A percentile compares a stretch with the other conserved stretches of the same genome.
These are phyloP conservation scores for Drosophila subobscura DNA, from an alignment of 1,140 invertebrate genomes.

Conservation along the genomic window DNA sequence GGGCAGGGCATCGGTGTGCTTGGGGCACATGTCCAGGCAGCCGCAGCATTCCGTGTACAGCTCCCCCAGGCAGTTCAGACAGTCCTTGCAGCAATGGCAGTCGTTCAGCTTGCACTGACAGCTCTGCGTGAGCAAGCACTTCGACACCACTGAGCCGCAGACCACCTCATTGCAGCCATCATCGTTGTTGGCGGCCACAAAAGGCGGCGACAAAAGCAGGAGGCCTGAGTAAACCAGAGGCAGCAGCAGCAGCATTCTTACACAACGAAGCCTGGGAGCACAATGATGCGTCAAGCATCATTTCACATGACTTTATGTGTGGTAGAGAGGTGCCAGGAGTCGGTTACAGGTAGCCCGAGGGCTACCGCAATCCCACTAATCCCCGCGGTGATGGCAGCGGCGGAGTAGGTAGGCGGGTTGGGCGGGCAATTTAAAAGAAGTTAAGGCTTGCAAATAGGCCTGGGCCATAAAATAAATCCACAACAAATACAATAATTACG, in stretches of 20 bases:
- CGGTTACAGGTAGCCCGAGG: conserved; percentile 16
- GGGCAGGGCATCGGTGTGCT: conserved; percentile 89
- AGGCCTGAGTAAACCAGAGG: conserved; percentile 1
- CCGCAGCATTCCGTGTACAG: conserved; percentile 97
- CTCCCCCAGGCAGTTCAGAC: conserved; percentile 93
- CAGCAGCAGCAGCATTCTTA: conserved; percentile 21
- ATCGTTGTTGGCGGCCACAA: conserved; percentile 22
- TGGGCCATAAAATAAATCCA: conserved; percentile 8
- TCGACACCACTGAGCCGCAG: conserved; percentile 92
- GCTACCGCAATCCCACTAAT: background rate
- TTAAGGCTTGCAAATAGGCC: conserved; percentile 26
- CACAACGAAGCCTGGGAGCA: background rate
- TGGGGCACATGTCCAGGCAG: conserved; percentile 95
- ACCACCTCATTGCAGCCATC: conserved; percentile 80
- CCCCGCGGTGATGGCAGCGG: conserved; percentile 18
- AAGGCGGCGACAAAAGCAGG: background rate
- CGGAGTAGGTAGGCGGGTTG: too few species aligned
- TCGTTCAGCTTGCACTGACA: conserved; percentile 96
- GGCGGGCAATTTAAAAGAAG: conserved; percentile 60
- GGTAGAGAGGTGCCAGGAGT: background rate
- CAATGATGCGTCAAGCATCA: conserved; percentile 30
- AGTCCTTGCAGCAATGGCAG: conserved; percentile 96
- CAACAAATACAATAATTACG: too few species aligned
- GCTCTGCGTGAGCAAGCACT: conserved; percentile 96
- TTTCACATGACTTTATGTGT: conserved; percentile 31